A percentile compares a stretch with the other conserved stretches of the same genome.
Conservation (phyloP, 2,888 invertebrate genomes). For the Dasypogon diadema region DNA sequence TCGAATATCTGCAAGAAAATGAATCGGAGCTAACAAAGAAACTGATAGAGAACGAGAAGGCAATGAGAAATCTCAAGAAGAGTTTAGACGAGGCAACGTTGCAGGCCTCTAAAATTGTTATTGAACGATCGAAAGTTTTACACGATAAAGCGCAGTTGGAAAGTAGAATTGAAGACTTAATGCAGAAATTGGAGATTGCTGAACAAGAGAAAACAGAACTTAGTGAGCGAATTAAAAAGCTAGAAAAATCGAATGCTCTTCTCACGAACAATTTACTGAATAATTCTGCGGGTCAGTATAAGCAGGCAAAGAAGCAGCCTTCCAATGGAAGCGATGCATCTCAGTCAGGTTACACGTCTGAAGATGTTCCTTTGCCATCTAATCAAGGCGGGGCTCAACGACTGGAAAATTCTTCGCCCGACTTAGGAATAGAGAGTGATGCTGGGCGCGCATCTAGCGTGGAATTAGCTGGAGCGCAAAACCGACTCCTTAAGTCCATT, state of each 20-base stretch:
- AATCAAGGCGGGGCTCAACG: conserved; percentile 58
- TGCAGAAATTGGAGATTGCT: conserved; percentile 58
- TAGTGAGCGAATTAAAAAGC: conserved; percentile 62
- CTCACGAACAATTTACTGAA: conserved; percentile 65
- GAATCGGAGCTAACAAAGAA: conserved; percentile 68
- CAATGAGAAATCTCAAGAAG: conserved; percentile 73
- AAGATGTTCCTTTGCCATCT: conserved; percentile 63
- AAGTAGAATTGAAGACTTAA: conserved; percentile 63
- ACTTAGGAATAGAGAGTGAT: conserved; percentile 92
- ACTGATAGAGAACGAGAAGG: conserved; percentile 68
- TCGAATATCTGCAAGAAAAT: conserved; percentile 67
- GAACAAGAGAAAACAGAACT: conserved; percentile 63
- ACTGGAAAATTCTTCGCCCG: conserved; percentile 77
- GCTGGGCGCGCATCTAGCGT: conserved; percentile 74
- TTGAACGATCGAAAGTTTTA: conserved; percentile 79
- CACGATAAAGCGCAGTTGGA: conserved; percentile 79
- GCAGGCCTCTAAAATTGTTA: conserved; percentile 79
- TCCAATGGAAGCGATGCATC: conserved; percentile 61
- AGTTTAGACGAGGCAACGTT: conserved; percentile 79
- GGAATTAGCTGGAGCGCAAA: conserved; percentile 61
- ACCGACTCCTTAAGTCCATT: conserved; percentile 31
- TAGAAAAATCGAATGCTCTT: conserved; percentile 63
- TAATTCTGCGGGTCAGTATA: conserved; percentile 35
- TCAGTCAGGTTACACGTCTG: conserved; percentile 70
- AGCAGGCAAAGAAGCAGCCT: not conserved